A percentile compares a stretch with the other conserved stretches of the same genome.
These are phyloP conservation scores for Alaudala cheleensis DNA, from an alignment of 2,113 vertebrate genomes.

Conservation along the genomic window DNA sequence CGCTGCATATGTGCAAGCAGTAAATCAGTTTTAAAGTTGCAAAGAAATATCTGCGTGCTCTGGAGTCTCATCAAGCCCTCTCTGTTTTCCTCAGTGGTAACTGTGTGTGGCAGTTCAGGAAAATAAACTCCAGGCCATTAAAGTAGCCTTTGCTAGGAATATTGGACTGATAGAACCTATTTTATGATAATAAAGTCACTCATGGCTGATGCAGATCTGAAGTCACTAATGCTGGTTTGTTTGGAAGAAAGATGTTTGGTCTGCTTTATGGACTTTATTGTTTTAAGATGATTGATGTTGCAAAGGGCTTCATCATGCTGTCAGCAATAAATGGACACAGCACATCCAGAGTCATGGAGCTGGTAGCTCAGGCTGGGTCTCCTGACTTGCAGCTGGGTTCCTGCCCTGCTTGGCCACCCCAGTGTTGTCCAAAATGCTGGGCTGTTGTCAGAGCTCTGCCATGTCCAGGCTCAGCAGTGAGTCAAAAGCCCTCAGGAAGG, in stretches of 20 bases:
- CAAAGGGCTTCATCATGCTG: slow-evolving; percentile 43
- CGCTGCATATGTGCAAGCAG: neutral
- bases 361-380: neutral
- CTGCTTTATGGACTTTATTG: slow-evolving; percentile 34
- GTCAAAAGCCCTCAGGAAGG: neutral
- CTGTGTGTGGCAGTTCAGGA: slow-evolving; percentile 25
- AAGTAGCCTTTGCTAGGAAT: neutral
- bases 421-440: neutral
- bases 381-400: neutral
- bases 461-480: fast-evolving
- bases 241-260: slow-evolving; percentile 44
- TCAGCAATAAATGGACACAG: slow-evolving; percentile 17
- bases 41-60: neutral
- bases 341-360: neutral
- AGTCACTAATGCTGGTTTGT: slow-evolving; percentile 1
- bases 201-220: neutral
- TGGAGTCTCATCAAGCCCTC: neutral
- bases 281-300: slow-evolving; percentile 55
- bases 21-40: neutral
- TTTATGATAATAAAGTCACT: neutral
- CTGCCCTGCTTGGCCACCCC: neutral
- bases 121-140: slow-evolving; percentile 19
- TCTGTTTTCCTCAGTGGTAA: neutral
- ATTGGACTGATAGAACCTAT: neutral
- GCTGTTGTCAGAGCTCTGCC: fast-evolving